Conservation (phyloP, 1,140 invertebrate genomes). For the Thaumetopoea pityocampa region DNA sequence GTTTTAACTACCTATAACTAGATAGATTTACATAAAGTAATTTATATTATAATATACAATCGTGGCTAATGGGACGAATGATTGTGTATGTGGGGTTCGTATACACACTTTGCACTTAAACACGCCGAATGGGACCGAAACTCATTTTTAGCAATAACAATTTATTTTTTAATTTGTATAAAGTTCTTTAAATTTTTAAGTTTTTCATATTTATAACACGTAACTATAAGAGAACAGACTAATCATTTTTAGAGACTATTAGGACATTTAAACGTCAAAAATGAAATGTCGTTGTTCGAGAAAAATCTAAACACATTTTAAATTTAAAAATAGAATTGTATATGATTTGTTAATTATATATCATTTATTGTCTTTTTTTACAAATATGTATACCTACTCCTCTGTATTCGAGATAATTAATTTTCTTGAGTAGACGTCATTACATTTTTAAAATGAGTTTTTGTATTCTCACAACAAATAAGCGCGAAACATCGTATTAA, state of each 20-base stretch:
- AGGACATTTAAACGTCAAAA: slow-evolving; percentile 42
- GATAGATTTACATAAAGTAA: slow-evolving; percentile 54
- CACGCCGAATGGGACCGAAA: slow-evolving; percentile 42
- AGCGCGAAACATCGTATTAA: slow-evolving; percentile 41
- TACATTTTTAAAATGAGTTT: slow-evolving; percentile 36
- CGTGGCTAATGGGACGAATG: slow-evolving; percentile 50
- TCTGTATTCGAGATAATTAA: too few species aligned
- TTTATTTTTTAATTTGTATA: slow-evolving; percentile 62
- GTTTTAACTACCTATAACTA: slow-evolving; percentile 65
- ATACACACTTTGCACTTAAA: slow-evolving; percentile 17
- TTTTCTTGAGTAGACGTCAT: slow-evolving; percentile 39
- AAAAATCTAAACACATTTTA: slow-evolving; percentile 10
- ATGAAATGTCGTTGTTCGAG: slow-evolving; percentile 37
- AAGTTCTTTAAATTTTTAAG: slow-evolving; percentile 53
- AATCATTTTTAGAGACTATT: slow-evolving; percentile 63
- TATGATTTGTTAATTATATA: too few species aligned
- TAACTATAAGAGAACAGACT: slow-evolving; percentile 61
- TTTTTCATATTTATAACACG: slow-evolving; percentile 61
- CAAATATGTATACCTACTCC: too few species aligned
- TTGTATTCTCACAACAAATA: slow-evolving; percentile 77
- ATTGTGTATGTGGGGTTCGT: slow-evolving; percentile 42
- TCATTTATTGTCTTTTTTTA: too few species aligned
- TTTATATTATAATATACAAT: slow-evolving; percentile 51
- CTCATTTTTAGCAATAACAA: slow-evolving; percentile 27
- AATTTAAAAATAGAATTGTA: too few species aligned